A percentile compares a stretch with the other conserved stretches of the same genome.
These are phyloP conservation scores for Helleia helle DNA, from an alignment of 2,888 invertebrate genomes.

Conservation along the genomic window DNA sequence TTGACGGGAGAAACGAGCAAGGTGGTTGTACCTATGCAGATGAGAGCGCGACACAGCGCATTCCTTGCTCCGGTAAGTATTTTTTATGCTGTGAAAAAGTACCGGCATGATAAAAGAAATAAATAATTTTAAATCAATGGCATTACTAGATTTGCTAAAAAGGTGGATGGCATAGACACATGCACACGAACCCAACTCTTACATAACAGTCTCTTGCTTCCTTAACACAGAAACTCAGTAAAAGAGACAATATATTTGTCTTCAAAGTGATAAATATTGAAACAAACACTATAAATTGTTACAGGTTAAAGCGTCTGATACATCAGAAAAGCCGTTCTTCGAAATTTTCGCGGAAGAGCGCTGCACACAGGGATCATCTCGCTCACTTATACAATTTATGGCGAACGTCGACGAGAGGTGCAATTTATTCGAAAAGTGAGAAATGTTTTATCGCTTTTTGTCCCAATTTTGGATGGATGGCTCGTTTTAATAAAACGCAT, in stretches of 20 bases:
- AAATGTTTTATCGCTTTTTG: background rate
- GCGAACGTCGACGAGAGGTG: conserved; percentile 72
- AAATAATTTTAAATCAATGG: no score
- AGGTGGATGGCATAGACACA: no score
- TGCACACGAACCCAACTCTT: no score
- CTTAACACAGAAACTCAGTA: background rate
- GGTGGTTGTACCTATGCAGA: no score
- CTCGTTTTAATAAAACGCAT: background rate
- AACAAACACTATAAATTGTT: conserved; percentile 14
- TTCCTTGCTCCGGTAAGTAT: no score
- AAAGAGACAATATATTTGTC: background rate
- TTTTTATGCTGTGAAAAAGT: no score
- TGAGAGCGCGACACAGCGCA: no score
- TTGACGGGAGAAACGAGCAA: no score
- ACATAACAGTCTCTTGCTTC: no score
- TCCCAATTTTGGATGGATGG: background rate
- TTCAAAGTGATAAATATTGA: conserved; percentile 17
- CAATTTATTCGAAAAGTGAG: conserved; percentile 75
- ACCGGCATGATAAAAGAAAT: no score
- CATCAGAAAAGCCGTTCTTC: conserved; percentile 63
- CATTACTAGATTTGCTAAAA: no score
- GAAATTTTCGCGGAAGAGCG: conserved; percentile 70
- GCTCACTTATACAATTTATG: conserved; percentile 77
- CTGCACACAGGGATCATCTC: conserved; percentile 72
- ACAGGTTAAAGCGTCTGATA: conserved; percentile 39